phyloP scores from a whole-genome alignment of 2,113 vertebrate species.

The Passer montanus region DNA sequence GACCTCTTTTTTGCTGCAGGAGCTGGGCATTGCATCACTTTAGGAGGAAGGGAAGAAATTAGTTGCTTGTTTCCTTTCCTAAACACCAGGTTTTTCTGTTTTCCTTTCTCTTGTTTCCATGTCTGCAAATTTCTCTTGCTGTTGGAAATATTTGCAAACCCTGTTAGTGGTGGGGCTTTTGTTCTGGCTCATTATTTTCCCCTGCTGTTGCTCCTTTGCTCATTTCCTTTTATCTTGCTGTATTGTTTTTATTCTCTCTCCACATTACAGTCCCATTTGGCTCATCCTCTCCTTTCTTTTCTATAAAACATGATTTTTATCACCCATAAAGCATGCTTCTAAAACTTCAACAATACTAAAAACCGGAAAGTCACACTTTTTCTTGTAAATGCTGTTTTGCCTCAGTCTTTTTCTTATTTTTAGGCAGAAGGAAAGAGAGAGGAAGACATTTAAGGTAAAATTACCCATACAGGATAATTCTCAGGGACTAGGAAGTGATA shows the following conservation, averaged over 20 bases:
- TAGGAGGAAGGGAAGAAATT: not conserved
- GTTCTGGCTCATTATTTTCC: constrained; percentile 62
- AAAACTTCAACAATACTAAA: constrained; percentile 3
- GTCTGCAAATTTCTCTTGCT: constrained; percentile 26
- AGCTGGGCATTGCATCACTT: not conserved
- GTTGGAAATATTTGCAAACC: constrained; percentile 8
- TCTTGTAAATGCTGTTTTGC: not conserved
- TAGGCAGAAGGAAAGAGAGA: not conserved
- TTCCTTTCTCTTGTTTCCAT: not conserved
- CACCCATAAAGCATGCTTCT: constrained; percentile 8
- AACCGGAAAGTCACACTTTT: not conserved
- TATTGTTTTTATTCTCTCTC: constrained; percentile 51
- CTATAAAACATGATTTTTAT: constrained; percentile 28
- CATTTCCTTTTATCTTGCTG: constrained; percentile 52
- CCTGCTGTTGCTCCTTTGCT: constrained; percentile 39
- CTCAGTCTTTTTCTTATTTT: not conserved
- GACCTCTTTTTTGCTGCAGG: not conserved
- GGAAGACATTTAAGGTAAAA: not conserved
- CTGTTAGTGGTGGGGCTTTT: constrained; percentile 33
- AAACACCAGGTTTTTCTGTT: not conserved
- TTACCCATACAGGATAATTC: not conserved
- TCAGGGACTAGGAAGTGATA: not conserved
- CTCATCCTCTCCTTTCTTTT: constrained; percentile 13
- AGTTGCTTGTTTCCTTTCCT: not conserved
- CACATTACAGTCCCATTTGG: constrained; percentile 28